Percentiles rank a stretch among this genome's conserved stretches.
Evolutionary conservation across 2,888 invertebrate genomes (phyloP).

Genomic region (Blera fallax): DNA sequence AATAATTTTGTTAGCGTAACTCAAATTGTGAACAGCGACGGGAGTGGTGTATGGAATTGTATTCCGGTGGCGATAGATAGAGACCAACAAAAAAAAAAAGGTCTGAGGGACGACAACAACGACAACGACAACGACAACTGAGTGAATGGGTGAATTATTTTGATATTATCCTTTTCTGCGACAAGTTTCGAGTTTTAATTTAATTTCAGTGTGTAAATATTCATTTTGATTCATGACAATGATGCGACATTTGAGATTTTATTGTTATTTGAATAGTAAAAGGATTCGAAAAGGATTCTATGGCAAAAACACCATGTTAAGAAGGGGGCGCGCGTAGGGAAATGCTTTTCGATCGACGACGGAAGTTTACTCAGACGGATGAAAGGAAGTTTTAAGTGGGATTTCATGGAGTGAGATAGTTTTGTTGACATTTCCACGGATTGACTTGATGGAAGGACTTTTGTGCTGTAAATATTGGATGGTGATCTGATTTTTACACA

Average conservation of each 20-base stretch:
- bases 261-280: constrained; percentile 71
- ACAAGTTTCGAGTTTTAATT: constrained; percentile 72
- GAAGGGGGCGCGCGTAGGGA: background rate
- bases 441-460: constrained; percentile 55
- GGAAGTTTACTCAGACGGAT: constrained; percentile 19
- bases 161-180: constrained; percentile 70
- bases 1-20: constrained; percentile 68
- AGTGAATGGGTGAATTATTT: constrained; percentile 63
- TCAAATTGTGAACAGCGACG: background rate
- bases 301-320: background rate
- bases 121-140: background rate
- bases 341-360: constrained; percentile 33
- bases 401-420: constrained; percentile 55
- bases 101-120: background rate
- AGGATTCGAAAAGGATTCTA: constrained; percentile 48
- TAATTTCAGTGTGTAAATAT: constrained; percentile 72
- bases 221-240: constrained; percentile 71
- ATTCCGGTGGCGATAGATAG: background rate
- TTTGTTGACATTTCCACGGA: constrained; percentile 67
- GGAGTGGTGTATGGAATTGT: background rate
- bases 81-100: no score
- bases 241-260: constrained; percentile 71
- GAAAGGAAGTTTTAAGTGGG: constrained; percentile 39
- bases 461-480: constrained; percentile 59
- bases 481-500: constrained; percentile 28